phyloP scores from a whole-genome alignment of 2,113 vertebrate genomes.

The Enhydra lutris region DNA sequence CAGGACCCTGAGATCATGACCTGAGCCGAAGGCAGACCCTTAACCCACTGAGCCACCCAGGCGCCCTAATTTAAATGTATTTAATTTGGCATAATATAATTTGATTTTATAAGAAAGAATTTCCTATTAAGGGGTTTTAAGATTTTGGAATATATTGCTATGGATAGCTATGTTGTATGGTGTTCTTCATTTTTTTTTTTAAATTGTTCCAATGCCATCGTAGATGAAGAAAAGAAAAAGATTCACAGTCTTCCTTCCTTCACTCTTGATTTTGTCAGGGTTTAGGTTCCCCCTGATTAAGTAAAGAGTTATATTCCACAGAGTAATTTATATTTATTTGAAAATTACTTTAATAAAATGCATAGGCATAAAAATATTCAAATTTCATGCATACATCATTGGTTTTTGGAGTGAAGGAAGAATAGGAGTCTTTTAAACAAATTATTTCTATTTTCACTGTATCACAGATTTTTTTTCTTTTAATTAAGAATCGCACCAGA shows the following conservation, averaged over 20 bases:
- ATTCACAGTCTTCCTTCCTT: not conserved
- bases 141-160: not conserved
- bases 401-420: not conserved
- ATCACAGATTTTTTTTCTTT: constrained; percentile 57
- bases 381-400: not conserved
- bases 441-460: constrained; percentile 31
- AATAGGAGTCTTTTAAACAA: constrained; percentile 10
- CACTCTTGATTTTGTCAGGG: not conserved
- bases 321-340: not conserved
- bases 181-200: not conserved
- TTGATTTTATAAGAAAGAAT: not conserved
- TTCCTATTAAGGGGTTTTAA: not conserved
- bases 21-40: no score
- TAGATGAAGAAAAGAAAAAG: not conserved
- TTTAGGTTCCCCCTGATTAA: not conserved
- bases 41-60: no score
- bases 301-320: not conserved
- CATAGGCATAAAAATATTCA: not conserved
- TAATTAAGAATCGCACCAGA: constrained; percentile 71
- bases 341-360: constrained; percentile 30
- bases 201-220: not conserved
- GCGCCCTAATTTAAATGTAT: not conserved
- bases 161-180: not conserved
- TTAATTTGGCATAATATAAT: not conserved
- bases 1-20: no score